Percentiles rank a stretch among this genome's conserved stretches.
These are phyloP conservation scores for Limnephilus marmoratus DNA, from an alignment of 2,888 invertebrate species.

Conservation along the genomic window DNA sequence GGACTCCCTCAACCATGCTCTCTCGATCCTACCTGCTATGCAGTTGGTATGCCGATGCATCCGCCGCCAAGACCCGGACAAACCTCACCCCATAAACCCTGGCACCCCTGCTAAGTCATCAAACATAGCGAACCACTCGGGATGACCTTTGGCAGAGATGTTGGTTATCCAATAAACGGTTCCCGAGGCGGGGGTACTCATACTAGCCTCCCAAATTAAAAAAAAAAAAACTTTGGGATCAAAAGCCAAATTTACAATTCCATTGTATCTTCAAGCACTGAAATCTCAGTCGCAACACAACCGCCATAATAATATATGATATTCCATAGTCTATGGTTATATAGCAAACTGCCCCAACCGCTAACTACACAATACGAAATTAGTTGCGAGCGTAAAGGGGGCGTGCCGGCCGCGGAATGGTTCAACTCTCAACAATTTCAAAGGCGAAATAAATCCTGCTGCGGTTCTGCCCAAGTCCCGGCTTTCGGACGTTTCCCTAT, in stretches of 20 bases:
- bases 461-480: conserved; percentile 27
- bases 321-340: not conserved
- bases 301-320: not conserved
- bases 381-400: conserved; percentile 48
- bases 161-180: too few species aligned
- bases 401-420: conserved; percentile 36
- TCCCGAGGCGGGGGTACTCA: too few species aligned
- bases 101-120: too few species aligned
- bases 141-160: too few species aligned
- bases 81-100: too few species aligned
- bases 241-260: not conserved
- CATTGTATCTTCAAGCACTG: not conserved
- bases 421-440: conserved; percentile 48
- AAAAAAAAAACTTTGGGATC: not conserved
- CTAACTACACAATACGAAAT: conserved; percentile 41
- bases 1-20: too few species aligned
- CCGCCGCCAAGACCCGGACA: too few species aligned
- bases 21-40: too few species aligned
- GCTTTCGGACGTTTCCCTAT: conserved; percentile 45
- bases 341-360: conserved; percentile 6
- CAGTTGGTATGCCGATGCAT: too few species aligned
- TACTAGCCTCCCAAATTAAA: too few species aligned
- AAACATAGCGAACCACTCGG: too few species aligned
- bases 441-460: conserved; percentile 44
- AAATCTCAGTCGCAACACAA: not conserved